Base-by-base conservation (phyloP, 2,888 invertebrate genomes). In the Macrosoma leucophasiata region DNA sequence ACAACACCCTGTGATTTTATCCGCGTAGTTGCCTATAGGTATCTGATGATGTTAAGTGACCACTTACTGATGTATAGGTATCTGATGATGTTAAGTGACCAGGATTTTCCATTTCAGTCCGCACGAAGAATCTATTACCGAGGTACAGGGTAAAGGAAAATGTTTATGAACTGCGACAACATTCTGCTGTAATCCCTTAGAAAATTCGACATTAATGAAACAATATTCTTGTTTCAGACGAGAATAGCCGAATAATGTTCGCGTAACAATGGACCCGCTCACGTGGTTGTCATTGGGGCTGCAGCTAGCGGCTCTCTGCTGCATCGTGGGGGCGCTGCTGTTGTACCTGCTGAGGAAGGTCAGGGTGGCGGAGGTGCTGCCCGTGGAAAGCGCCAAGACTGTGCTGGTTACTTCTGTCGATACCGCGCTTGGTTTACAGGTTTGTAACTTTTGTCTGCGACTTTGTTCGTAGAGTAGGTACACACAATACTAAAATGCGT, bases 341-440 rank as follows among this genome's bases (percentile, higher is more conserved):
- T 81, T 93, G 50, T 94, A 94, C 62, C 76, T 94, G 48, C 81
- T 93, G 50, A 87, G 92, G 66, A 93, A 93, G 73, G 91, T 92
- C 39, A 87, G 90, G 50, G 86, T 86, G 27, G 81, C 86, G 1
- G 86, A 85, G 48, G 79, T 85, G 28, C 62, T 77, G 40, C 86
- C 86, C 1, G 76, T 81, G 6, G 90, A 90, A 50, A 89, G 89
- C 49, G 91, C 91, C 35, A 89, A 90, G 65, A 89, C 90, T 27
- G 90, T 94, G 25, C 85, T 94, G 38, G 89, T 94, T 41, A 94
- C 94, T 14, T 92, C 90, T 36, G 92, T 91, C 40, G 93, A 93
- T 50, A 92, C 91, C 35, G 91, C 92, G 21, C 85, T 93, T 39
- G 94, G 93, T 27, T 78, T 93, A 53, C 93, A 94, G 84, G 89